Base-by-base conservation (phyloP, 2,797 vertebrate species). In the Phoxinus dragarum region DNA sequence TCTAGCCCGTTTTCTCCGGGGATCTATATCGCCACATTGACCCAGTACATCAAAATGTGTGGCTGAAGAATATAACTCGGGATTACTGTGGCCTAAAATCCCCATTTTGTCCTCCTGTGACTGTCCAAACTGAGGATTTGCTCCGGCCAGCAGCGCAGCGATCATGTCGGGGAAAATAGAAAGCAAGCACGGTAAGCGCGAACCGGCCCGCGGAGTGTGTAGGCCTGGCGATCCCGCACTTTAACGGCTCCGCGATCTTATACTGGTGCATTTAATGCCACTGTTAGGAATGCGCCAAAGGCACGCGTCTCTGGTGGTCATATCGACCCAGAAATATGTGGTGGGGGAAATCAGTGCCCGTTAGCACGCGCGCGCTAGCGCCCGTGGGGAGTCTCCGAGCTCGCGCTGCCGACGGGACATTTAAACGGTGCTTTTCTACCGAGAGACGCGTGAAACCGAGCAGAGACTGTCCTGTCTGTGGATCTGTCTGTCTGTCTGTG, bases 81-180 rank as follows among this genome's bases (percentile, higher is more conserved):
- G 75, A 80, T 71, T 64, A 27, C 42, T 12, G 52, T 19, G n/a
- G 75, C 68, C 47, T 49, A 38, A 64, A 68, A 23, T 38, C 67
- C 76, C 23, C 12, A 21, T 79, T 71, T 74, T 27, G 67, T 73
- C 69, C 59, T 56, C 56, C 67, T 3, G 67, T 38, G 84, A 64
- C 36, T 66, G 71, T 40, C 81, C 81, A 10, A 40, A 34, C 47
- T 66, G 77, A 72, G 68, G 81, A 54, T 81, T 52, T 56, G 64
- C 78, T 80, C 72, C 42, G 76, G 42, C 17, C 76, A 77, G 72
- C 38, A 77, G 72, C 38, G 71, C 74, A 7, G 71, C 90, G 82
- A 84, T 93, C 93, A 96, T 96, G 95, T 96, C 95, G 93, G 94
- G 95, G 82, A 96, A 95, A 94, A 96, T 96, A 91, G 95, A 96